Evolutionary conservation across 2,797 vertebrate genomes (phyloP).

Genomic region (Syncerus caffer): DNA sequence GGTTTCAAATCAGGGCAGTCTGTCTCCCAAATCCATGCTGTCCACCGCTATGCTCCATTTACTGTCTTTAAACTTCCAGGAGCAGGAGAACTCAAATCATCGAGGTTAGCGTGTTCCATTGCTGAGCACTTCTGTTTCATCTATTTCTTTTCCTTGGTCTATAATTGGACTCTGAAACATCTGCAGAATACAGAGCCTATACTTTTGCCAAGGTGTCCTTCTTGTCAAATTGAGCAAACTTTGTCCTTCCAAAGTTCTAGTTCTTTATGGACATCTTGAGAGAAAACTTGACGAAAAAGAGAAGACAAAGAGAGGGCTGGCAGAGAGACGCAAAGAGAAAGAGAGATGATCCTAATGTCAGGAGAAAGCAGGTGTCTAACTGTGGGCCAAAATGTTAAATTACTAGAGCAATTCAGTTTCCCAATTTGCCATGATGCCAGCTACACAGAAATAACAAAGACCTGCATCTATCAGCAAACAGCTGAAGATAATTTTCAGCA

Average conservation of each 20-base stretch:
- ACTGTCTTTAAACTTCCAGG: background rate
- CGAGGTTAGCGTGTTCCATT: background rate
- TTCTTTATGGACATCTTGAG: background rate
- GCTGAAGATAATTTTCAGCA: constrained; percentile 77
- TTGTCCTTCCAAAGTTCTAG: background rate
- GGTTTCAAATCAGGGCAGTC: background rate
- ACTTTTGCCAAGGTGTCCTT: background rate
- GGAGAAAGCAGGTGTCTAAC: constrained; percentile 59
- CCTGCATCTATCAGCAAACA: constrained; percentile 69
- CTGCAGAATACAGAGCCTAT: background rate
- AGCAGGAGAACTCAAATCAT: background rate
- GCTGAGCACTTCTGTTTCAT: background rate
- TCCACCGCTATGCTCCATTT: background rate
- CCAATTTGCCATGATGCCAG: constrained; percentile 45
- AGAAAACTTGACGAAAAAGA: background rate
- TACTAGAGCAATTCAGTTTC: constrained; percentile 59
- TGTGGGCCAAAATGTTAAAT: constrained; percentile 71
- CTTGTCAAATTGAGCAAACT: background rate
- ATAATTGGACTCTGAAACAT: background rate
- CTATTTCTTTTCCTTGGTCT: background rate
- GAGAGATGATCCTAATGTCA: background rate
- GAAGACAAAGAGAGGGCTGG: background rate
- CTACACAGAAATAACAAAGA: constrained; percentile 66
- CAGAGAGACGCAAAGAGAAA: background rate
- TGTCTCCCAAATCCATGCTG: background rate